Evolutionary conservation across 2,888 invertebrate species (phyloP), one percentile per base, ranked within the genome.

Genomic region (Chaetoderma sp.): DNA sequence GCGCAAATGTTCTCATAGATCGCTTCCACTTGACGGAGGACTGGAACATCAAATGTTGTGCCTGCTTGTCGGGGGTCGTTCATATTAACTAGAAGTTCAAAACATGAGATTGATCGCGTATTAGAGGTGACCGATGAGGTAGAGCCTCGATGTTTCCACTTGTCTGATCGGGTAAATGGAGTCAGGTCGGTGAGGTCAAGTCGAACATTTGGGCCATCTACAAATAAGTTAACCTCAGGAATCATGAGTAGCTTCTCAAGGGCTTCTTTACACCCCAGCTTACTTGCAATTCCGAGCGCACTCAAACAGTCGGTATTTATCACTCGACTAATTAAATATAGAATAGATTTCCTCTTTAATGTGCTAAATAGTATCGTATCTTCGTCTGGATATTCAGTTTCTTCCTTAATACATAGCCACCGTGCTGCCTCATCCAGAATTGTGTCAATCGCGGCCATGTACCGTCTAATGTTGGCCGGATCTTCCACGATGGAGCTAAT

Each of bases 171-270:
- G 27, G 79, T 78, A 45, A 68, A 62, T 0, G 80, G 81, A 1
- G 76, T 81, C 36, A 81, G 54, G 55, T 76, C 66, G 6, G 82
- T 83, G 25, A 85, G 73, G 63, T 85, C 84, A 68, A 77, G 82
- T 5, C 67, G 59, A 16, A 62, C 60, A n/a, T 49, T 27, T 1
- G 33, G 56, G 21, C 65, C 42, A 8, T 60, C 44, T 18, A 67
- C 64, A 54, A 79, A 77, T 50, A 66, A 65, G 49, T 77, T 81
- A 8, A 85, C 80, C 25, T 76, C 74, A 1, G 75, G 65, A 65
- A 80, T 74, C 63, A 77, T 74, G 44, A 84, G 60, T 4, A 84
- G 68, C 4, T 70, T 68, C 13, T 74, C 67, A 3, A 85, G 62
- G 6, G 84, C 70, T 23, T 77, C 76, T 4, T 73, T 67, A 10